Percentiles rank a stretch among this genome's conserved stretches.
Evolutionary conservation across 2,888 invertebrate genomes (phyloP).

Genomic region (Athalia cordata): DNA sequence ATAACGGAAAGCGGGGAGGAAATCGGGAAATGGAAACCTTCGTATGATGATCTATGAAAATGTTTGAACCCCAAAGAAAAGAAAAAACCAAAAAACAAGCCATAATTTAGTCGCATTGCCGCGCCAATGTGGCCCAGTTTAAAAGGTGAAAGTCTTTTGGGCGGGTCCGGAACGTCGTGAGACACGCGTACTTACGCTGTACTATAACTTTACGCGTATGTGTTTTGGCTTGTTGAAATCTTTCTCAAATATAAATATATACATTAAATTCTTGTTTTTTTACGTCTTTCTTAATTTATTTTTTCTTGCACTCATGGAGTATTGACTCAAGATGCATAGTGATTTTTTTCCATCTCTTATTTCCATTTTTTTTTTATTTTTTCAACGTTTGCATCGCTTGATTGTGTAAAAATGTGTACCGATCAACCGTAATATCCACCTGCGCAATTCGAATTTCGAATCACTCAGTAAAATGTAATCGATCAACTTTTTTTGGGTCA

Average conservation of each 20-base stretch:
- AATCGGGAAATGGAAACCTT: too few relatives aligned
- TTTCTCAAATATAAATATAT: not conserved
- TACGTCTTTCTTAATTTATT: not conserved
- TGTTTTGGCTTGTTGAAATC: constrained; percentile 30
- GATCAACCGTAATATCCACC: too few relatives aligned
- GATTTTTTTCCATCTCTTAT: too few relatives aligned
- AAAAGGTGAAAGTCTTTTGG: constrained; percentile 42
- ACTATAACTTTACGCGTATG: not conserved
- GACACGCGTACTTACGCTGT: constrained; percentile 1
- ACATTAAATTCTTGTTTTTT: not conserved
- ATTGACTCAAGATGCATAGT: not conserved
- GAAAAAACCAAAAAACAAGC: not conserved
- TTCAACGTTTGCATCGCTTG: too few relatives aligned
- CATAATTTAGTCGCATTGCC: not conserved
- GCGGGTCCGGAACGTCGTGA: constrained; percentile 35
- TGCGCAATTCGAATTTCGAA: too few relatives aligned
- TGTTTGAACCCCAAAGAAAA: not conserved
- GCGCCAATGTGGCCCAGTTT: constrained; percentile 43
- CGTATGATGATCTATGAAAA: too few relatives aligned
- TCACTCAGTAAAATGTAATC: too few relatives aligned
- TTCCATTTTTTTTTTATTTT: too few relatives aligned
- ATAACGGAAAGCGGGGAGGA: too few relatives aligned
- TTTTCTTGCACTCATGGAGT: not conserved
- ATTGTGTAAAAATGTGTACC: too few relatives aligned
- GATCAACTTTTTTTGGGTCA: too few relatives aligned